Percentiles rank a stretch among this genome's conserved stretches.
Evolutionary conservation across 2,113 vertebrate species (phyloP).

Genomic region (Glaucidium brasilianum): DNA sequence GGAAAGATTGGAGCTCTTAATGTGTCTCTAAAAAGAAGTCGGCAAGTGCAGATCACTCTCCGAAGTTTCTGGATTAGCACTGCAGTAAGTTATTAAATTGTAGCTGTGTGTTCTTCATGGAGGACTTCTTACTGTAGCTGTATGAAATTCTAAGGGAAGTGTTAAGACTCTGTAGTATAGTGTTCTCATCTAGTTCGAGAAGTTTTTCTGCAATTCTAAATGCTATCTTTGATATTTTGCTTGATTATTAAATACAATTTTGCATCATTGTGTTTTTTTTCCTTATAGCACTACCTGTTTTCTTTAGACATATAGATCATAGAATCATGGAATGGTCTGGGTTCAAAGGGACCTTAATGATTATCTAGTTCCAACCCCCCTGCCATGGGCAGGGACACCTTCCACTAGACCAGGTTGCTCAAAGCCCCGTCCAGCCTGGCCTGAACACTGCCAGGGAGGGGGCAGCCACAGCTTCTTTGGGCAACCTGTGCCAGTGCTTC

Average conservation of each 20-base stretch:
- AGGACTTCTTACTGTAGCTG: background rate
- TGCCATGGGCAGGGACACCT: no score
- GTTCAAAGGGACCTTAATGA: no score
- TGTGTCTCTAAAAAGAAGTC: background rate
- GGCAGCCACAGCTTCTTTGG: no score
- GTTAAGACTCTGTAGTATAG: background rate
- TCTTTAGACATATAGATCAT: background rate
- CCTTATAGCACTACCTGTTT: background rate
- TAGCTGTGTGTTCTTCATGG: background rate
- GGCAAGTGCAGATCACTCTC: background rate
- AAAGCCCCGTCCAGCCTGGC: no score
- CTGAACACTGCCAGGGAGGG: no score
- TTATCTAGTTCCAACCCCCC: no score
- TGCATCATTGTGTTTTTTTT: background rate
- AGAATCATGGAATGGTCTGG: no score
- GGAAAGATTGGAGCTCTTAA: background rate
- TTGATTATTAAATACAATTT: background rate
- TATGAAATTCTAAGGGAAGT: background rate
- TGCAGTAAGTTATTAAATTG: background rate
- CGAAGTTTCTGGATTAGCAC: background rate
- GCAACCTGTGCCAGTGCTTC: no score
- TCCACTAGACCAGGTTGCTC: no score
- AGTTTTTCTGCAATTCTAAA: background rate
- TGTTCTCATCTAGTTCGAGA: background rate
- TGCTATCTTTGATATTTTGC: background rate